Percentiles rank a stretch among this genome's conserved stretches.
These are phyloP conservation scores for Semaprochilodus insignis DNA, from an alignment of 2,797 vertebrate species.

Conservation along the genomic window DNA sequence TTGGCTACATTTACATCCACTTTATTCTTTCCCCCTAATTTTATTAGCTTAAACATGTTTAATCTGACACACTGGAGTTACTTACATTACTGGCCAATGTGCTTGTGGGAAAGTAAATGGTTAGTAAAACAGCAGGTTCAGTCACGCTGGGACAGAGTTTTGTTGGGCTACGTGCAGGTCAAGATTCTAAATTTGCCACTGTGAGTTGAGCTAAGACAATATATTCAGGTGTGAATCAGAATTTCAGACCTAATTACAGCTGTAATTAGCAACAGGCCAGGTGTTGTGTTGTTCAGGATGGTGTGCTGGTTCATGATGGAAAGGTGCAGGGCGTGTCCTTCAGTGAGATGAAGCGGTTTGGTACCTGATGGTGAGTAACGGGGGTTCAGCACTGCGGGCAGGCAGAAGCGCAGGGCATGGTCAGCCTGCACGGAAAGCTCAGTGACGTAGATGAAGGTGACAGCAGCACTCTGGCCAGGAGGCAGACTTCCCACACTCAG, in stretches of 20 bases:
- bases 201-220: slow-evolving; percentile 71
- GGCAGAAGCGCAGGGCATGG: slow-evolving; percentile 79
- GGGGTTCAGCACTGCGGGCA: slow-evolving; percentile 84
- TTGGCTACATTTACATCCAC: too few relatives aligned
- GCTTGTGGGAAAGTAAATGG: too few relatives aligned
- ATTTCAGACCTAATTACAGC: neutral
- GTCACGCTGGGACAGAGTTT: too few relatives aligned
- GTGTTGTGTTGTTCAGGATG: neutral
- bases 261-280: slow-evolving; percentile 53
- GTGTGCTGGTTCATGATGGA: neutral
- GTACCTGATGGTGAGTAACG: slow-evolving; percentile 79
- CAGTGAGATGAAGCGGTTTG: neutral
- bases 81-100: too few relatives aligned
- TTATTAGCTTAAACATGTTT: too few relatives aligned
- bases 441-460: slow-evolving; percentile 82
- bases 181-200: neutral
- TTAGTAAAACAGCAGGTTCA: too few relatives aligned
- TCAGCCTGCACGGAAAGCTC: slow-evolving; percentile 83
- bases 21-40: too few relatives aligned
- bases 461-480: slow-evolving; percentile 77
- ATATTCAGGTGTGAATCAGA: slow-evolving; percentile 29
- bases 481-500: slow-evolving; percentile 79
- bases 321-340: neutral
- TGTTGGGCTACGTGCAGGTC: too few relatives aligned
- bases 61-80: too few relatives aligned